Percentiles rank a stretch among this genome's conserved stretches.
These are phyloP conservation scores for Corythoichthys intestinalis DNA, from an alignment of 2,113 vertebrate genomes.

Conservation along the genomic window DNA sequence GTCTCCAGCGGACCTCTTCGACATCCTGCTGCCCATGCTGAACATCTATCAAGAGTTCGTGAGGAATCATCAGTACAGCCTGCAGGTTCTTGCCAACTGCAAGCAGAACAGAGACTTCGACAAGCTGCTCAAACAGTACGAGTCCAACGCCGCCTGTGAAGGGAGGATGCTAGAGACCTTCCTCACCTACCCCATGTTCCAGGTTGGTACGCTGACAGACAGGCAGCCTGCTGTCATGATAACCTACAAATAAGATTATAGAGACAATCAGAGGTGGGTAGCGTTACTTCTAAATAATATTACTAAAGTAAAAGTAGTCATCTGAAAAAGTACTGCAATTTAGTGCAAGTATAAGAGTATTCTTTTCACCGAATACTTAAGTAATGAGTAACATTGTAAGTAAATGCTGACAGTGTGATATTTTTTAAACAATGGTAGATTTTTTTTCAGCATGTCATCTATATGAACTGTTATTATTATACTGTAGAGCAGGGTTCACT, in stretches of 20 bases:
- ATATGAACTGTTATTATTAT: too few species aligned
- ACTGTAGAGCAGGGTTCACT: too few species aligned
- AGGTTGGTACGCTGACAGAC: slow-evolving; percentile 70
- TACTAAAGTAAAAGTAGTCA: too few species aligned
- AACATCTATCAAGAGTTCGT: slow-evolving; percentile 99
- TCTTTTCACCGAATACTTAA: too few species aligned
- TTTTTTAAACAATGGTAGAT: too few species aligned
- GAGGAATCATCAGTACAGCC: slow-evolving; percentile 96
- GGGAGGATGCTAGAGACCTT: slow-evolving; percentile 97
- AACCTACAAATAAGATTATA: not conserved
- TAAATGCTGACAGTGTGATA: too few species aligned
- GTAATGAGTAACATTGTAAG: too few species aligned
- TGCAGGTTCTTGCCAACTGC: slow-evolving; percentile 96
- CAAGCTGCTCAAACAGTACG: slow-evolving; percentile 97
- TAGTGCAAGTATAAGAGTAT: too few species aligned
- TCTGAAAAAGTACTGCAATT: too few species aligned
- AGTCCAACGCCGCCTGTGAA: slow-evolving; percentile 93
- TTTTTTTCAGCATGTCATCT: too few species aligned
- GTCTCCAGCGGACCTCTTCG: slow-evolving; percentile 91
- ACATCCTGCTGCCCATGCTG: slow-evolving; percentile 98
- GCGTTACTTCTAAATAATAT: too few species aligned
- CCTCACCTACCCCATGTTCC: slow-evolving; percentile 98
- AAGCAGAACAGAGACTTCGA: slow-evolving; percentile 99
- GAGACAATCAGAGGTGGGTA: not conserved
- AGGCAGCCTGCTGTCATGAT: not conserved